Base-by-base conservation (phyloP, 2,113 vertebrate genomes). In the Hydrolagus affinis region DNA sequence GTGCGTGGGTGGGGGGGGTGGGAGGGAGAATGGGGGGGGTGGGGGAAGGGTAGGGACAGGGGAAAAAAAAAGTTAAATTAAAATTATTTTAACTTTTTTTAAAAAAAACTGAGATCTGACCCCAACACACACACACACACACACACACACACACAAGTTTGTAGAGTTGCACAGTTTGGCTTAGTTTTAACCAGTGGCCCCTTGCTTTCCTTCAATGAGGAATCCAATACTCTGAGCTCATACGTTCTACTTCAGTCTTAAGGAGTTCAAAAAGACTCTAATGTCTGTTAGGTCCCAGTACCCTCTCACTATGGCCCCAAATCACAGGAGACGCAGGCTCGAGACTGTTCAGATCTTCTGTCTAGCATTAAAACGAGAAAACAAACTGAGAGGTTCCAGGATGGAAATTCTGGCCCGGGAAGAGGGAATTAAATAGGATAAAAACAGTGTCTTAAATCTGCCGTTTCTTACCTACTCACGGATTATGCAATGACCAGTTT, bases 141-240 rank as follows among this genome's bases (percentile, higher is more conserved):
- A 44, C 44, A 44, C 44, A 44, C 44, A 44, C 44, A 44, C 44
- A 44, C 44, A 44, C 44, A 62, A 83, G 66, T 83, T 83, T 60
- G 62, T 83, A 64, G 6, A 21, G 78, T 83, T 68, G 25, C 78
- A 83, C 66, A 83, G 64, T 83, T 83, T 83, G 78, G 60, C 60
- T 66, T 83, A 83, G 64, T 83, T 83, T 83, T 66, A 83, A 68
- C n/a, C 60, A 30, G 66, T 25, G 78, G 78, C 78, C 78, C 78
- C 78, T 83, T 83, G 78, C 78, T 83, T 66, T 83, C 78, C 78
- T 83, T 83, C 78, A 66, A 62, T 83, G 62, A 83, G 78, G 78
- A 83, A 83, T 66, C 78, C 78, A 83, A 83, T 83, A 68, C 62
- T 83, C 78, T 83, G 78, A 83, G 78, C 78, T 83, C 78, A 83